Conservation (phyloP, 2,113 vertebrate genomes). For the Paraplagusia blochii region DNA sequence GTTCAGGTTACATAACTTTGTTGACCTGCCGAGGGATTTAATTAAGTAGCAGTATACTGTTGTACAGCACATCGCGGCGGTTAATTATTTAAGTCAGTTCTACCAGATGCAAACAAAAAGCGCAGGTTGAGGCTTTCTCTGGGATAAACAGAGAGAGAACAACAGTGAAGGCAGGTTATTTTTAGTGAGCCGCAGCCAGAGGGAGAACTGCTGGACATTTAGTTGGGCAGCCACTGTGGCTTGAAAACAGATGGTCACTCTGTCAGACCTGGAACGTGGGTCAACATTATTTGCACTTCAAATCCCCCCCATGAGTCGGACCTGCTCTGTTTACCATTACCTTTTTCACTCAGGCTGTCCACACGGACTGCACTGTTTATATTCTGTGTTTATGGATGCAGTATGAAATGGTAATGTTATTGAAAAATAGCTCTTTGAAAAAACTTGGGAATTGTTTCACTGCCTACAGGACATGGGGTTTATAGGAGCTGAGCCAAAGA, state of each 20-base stretch:
- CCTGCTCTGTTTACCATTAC: constrained; percentile 38
- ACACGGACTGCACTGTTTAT: constrained; percentile 10
- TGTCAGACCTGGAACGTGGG: constrained; percentile 51
- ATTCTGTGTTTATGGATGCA: neutral
- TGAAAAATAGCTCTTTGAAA: too few relatives aligned
- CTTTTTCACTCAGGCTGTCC: constrained; percentile 27
- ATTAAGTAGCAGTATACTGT: too few relatives aligned
- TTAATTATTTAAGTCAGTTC: too few relatives aligned
- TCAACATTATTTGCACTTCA: constrained; percentile 66
- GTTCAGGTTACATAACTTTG: too few relatives aligned
- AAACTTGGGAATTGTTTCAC: too few relatives aligned
- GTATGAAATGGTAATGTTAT: too few relatives aligned
- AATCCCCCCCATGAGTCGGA: constrained; percentile 43
- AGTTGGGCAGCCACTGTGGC: constrained; percentile 30
- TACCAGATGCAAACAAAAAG: too few relatives aligned
- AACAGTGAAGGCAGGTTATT: constrained; percentile 24
- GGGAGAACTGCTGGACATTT: constrained; percentile 41
- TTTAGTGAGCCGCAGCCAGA: constrained; percentile 39
- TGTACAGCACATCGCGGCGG: too few relatives aligned
- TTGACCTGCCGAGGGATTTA: too few relatives aligned
- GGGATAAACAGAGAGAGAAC: constrained; percentile 18
- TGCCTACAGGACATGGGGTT: too few relatives aligned
- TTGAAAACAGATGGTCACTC: constrained; percentile 65
- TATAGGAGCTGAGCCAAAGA: too few relatives aligned
- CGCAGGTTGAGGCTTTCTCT: neutral